Evolutionary conservation across 2,113 vertebrate genomes (phyloP).

Genomic region (Archocentrus centrarchus): DNA sequence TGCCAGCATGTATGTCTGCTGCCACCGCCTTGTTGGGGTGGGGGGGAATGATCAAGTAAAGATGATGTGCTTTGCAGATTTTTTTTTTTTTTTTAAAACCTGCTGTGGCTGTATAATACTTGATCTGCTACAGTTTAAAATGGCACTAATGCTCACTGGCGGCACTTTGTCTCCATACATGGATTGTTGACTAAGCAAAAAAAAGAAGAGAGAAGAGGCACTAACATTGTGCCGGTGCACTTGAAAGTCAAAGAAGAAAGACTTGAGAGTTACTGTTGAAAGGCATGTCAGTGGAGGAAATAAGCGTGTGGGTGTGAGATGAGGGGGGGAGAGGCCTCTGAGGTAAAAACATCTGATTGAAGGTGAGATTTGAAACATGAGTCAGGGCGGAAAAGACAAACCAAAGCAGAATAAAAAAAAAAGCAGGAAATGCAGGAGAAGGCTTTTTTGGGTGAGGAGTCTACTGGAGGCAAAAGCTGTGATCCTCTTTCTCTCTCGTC

Average conservation of each 20-base stretch:
- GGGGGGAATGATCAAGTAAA: conserved; percentile 64
- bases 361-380: conserved; percentile 55
- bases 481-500: conserved; percentile 49
- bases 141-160: conserved; percentile 38
- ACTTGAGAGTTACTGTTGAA: conserved; percentile 42
- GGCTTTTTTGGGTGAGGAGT: conserved; percentile 53
- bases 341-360: conserved; percentile 60
- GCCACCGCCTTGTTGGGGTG: conserved; percentile 20
- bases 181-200: conserved; percentile 49
- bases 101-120: conserved; percentile 48
- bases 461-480: conserved; percentile 61
- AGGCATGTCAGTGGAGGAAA: conserved; percentile 47
- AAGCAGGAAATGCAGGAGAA: conserved; percentile 27
- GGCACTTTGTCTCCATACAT: conserved; percentile 11
- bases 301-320: neutral
- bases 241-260: conserved; percentile 51
- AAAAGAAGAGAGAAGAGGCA: conserved; percentile 22
- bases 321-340: neutral
- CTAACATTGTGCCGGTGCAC: conserved; percentile 12
- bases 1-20: conserved; percentile 48
- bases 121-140: conserved; percentile 59
- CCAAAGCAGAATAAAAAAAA: conserved; percentile 36
- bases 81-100: conserved; percentile 2
- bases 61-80: conserved; percentile 71
- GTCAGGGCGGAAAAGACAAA: conserved; percentile 40